Evolutionary conservation across 1,140 invertebrate species (phyloP).

Genomic region (Drosophila erecta): DNA sequence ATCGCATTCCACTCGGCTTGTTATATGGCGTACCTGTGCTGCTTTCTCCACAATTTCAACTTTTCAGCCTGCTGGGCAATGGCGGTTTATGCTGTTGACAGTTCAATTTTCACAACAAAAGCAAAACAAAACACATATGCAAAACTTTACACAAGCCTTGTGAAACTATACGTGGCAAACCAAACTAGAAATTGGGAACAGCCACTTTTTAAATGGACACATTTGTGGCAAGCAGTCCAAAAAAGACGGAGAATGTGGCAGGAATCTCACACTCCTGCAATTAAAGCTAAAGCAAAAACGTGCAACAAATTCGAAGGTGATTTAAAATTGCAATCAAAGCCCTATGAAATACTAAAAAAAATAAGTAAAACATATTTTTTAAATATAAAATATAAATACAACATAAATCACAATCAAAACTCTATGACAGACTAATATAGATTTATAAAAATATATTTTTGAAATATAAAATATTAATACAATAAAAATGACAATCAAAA

Average conservation of each 20-base stretch:
- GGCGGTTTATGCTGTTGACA: constrained; percentile 60
- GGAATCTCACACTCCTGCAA: background rate
- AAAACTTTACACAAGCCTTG: constrained; percentile 16
- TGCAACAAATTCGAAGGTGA: too few species aligned
- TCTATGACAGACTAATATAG: too few species aligned
- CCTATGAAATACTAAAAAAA: too few species aligned
- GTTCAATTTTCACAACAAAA: constrained; percentile 55
- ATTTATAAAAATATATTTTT: too few species aligned
- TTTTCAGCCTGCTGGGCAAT: constrained; percentile 58
- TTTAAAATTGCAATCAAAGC: too few species aligned
- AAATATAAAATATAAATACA: too few species aligned
- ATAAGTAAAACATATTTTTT: too few species aligned
- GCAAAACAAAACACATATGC: background rate
- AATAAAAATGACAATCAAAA: too few species aligned
- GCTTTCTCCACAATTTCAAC: constrained; percentile 17
- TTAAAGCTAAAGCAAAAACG: background rate
- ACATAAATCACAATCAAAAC: too few species aligned
- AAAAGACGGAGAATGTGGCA: background rate
- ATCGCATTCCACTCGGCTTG: constrained; percentile 25
- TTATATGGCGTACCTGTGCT: background rate
- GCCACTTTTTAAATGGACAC: background rate
- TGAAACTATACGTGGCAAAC: background rate
- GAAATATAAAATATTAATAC: too few species aligned
- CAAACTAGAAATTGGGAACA: background rate
- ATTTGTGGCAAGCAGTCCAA: background rate